Conservation (phyloP, 2,797 vertebrate genomes). For the Urosaurus nigricauda region DNA sequence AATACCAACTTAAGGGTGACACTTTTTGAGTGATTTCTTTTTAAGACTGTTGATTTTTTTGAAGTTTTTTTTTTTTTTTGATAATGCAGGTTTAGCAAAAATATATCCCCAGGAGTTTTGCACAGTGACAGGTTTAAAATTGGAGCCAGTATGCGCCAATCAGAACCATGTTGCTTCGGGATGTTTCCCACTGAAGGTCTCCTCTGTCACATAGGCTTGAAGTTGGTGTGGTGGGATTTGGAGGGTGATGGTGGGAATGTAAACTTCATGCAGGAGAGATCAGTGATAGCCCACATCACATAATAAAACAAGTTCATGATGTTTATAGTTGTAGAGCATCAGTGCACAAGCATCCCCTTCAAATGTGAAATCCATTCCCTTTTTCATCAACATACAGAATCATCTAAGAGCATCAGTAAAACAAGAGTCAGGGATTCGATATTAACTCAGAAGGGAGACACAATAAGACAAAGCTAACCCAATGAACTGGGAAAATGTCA, state of each 20-base stretch:
- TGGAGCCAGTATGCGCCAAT: neutral
- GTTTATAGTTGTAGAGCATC: too few relatives aligned
- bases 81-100: too few relatives aligned
- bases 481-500: neutral
- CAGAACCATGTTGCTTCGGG: neutral
- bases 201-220: neutral
- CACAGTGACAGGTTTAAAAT: neutral
- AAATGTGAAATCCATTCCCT: too few relatives aligned
- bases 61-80: too few relatives aligned
- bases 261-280: too few relatives aligned
- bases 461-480: neutral
- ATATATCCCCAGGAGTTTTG: neutral
- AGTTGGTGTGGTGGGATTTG: neutral
- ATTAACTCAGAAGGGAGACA: neutral
- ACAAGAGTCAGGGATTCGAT: neutral
- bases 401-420: neutral
- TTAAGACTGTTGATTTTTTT: neutral
- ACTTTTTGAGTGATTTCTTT: conserved; percentile 30
- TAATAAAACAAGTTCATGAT: too few relatives aligned
- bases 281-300: too few relatives aligned
- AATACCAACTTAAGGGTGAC: neutral
- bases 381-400: neutral
- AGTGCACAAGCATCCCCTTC: too few relatives aligned
- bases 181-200: neutral
- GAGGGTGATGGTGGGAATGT: neutral